Percentiles rank a stretch among this genome's conserved stretches.
These are phyloP conservation scores for Creontiades dilutus DNA, from an alignment of 2,888 invertebrate species.

Conservation along the genomic window DNA sequence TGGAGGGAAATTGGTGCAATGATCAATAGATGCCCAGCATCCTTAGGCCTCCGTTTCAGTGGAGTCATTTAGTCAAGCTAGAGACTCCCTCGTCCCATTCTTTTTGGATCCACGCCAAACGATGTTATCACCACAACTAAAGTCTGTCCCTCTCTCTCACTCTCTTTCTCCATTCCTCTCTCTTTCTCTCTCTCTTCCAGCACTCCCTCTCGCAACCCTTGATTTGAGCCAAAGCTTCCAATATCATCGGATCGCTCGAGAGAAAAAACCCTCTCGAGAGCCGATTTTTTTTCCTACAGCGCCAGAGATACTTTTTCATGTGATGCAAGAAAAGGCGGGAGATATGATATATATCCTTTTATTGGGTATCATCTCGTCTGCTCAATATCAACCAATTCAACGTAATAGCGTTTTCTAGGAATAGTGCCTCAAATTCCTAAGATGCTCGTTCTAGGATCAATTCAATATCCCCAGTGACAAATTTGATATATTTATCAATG, in stretches of 20 bases:
- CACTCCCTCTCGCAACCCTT: neutral
- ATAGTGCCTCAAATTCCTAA: no score
- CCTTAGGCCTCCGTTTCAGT: neutral
- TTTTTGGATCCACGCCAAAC: conserved; percentile 34
- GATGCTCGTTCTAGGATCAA: no score
- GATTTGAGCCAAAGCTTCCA: neutral
- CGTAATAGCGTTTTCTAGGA: no score
- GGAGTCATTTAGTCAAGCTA: neutral
- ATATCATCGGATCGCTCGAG: conserved; percentile 11
- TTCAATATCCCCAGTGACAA: no score
- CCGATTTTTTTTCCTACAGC: neutral
- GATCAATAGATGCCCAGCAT: neutral
- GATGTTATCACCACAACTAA: neutral
- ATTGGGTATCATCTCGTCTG: conserved; percentile 18
- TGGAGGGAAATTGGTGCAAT: neutral
- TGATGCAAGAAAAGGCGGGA: neutral
- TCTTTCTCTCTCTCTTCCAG: neutral
- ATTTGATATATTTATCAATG: no score
- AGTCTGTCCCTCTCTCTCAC: neutral
- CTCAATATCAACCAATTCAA: neutral
- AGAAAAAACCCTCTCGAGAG: neutral
- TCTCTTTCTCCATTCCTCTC: neutral
- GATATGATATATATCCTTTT: neutral
- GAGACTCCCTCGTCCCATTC: neutral
- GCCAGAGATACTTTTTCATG: neutral